A percentile compares a stretch with the other conserved stretches of the same genome.
Evolutionary conservation across 1,140 invertebrate species (phyloP).

Genomic region (Microplitis demolitor): DNA sequence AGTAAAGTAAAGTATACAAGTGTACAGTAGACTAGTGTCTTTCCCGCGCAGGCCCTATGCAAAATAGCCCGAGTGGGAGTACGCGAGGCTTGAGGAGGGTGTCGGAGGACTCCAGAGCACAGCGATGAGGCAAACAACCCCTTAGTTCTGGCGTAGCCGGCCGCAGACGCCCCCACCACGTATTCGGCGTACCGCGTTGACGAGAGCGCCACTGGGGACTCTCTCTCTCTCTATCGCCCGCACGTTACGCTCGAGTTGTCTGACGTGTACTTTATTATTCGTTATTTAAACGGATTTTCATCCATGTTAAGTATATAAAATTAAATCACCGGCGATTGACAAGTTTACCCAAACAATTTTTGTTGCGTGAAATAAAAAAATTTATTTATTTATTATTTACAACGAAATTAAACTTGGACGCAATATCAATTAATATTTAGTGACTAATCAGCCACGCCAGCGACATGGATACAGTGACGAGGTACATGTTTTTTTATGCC

Average conservation of each 20-base stretch:
- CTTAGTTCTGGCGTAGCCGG: constrained; percentile 59
- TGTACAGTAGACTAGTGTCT: background rate
- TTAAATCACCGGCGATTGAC: background rate
- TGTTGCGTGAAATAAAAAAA: background rate
- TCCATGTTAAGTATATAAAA: background rate
- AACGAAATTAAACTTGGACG: too few species aligned
- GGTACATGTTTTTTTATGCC: constrained; percentile 14
- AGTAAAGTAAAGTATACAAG: too few species aligned
- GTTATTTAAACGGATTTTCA: background rate
- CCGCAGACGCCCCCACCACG: constrained; percentile 59
- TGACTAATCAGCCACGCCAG: background rate
- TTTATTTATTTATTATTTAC: too few species aligned
- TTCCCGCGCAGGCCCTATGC: constrained; percentile 58
- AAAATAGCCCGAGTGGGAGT: constrained; percentile 48
- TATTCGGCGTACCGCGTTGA: constrained; percentile 46
- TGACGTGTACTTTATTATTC: background rate
- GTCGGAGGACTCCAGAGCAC: constrained; percentile 44
- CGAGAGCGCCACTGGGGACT: constrained; percentile 13
- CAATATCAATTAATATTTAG: too few species aligned
- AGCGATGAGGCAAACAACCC: constrained; percentile 59
- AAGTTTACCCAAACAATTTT: background rate
- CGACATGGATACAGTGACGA: constrained; percentile 30
- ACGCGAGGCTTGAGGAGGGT: constrained; percentile 28
- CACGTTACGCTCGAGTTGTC: background rate
- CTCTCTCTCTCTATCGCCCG: too few species aligned